Evolutionary conservation across 1,140 invertebrate species (phyloP), one percentile per base, ranked within the genome.

Genomic region (Drosophila gunungcola): DNA sequence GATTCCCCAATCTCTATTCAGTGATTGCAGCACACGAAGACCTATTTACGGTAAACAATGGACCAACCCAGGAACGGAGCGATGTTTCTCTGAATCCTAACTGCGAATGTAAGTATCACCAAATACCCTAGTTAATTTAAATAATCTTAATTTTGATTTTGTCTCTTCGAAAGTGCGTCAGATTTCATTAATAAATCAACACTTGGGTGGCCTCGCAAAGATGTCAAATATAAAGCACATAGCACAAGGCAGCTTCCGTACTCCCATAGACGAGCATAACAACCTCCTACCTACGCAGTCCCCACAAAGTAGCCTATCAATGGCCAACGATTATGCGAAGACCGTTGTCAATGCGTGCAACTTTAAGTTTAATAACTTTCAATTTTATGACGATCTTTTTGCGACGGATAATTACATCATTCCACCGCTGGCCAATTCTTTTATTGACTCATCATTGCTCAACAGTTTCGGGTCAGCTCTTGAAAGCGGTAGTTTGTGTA

Each of bases 1-100:
- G 91, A 6, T 95, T 93, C 75, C 93, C 93, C 0, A 94, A 92
- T 64, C 53, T 93, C 0, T 86, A 84, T 34, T 68, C 74, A n/a
- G n/a, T n/a, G n/a, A n/a, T n/a, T n/a, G n/a, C n/a, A n/a, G n/a
- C n/a, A n/a, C n/a, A n/a, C n/a, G n/a, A n/a, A n/a, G n/a, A n/a
- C n/a, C n/a, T n/a, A n/a, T n/a, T n/a, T n/a, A n/a, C n/a, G 0
- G 12, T 91, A 7, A 80, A 78, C 45, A 56, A 61, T 34, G 83
- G 79, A 11, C 42, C 72, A 41, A 79, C 79, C 1, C 89, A 91
- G 55, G 91, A 92, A 25, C 78, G 81, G 16, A 84, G 83, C 7
- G 78, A 91, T 41, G 64, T 92, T 5, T 54, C 73, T 2, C 38
- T 92, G 0, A 81, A 74, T 32, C 46, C 57, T 0, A 80, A 90